Percentiles rank a stretch among this genome's conserved stretches.
These are phyloP conservation scores for Podarcis cretensis DNA, from an alignment of 2,113 vertebrate genomes.

Conservation along the genomic window DNA sequence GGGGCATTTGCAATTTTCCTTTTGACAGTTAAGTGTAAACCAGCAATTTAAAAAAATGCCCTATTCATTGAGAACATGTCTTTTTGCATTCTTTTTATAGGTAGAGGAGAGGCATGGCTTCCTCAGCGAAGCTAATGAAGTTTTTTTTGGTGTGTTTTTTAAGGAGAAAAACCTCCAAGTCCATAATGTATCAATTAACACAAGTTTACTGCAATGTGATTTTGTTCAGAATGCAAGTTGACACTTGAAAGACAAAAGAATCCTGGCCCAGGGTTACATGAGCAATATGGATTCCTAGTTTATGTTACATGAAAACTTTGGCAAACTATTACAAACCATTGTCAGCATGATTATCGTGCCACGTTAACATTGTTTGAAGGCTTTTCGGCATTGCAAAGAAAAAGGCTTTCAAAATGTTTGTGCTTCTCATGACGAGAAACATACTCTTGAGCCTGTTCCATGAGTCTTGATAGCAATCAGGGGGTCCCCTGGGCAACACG, in stretches of 20 bases:
- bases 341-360: conserved; percentile 42
- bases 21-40: conserved; percentile 8
- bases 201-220: conserved; percentile 38
- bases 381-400: conserved; percentile 35
- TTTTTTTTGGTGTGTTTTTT: no score
- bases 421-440: conserved; percentile 47
- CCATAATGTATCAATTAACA: conserved; percentile 55
- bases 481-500: background rate
- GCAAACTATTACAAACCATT: conserved; percentile 54
- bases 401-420: conserved; percentile 49
- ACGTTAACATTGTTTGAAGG: conserved; percentile 38
- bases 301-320: conserved; percentile 45
- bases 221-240: conserved; percentile 47
- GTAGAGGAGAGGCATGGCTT: background rate
- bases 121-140: conserved; percentile 18
- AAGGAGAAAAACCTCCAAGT: background rate
- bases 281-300: conserved; percentile 54
- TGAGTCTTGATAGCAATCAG: background rate
- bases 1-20: conserved; percentile 54
- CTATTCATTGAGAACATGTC: conserved; percentile 44
- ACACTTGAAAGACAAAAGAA: conserved; percentile 43
- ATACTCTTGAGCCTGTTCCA: background rate
- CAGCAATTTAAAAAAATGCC: conserved; percentile 36
- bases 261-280: conserved; percentile 43
- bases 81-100: conserved; percentile 23